Evolutionary conservation across 2,888 invertebrate genomes (phyloP).

Genomic region (Erynnis tages): DNA sequence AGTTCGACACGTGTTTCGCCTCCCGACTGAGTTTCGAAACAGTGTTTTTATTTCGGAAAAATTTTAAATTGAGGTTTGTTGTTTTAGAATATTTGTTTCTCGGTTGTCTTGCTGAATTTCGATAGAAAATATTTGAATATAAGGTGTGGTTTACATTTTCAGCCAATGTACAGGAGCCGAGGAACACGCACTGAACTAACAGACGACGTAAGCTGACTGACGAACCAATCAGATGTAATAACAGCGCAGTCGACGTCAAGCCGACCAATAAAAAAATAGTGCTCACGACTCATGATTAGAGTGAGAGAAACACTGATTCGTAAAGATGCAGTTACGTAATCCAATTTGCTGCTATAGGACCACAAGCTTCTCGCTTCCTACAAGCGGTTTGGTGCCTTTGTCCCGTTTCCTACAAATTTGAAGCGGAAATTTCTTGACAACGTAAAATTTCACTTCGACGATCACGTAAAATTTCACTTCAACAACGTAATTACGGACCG

Average conservation of each 20-base stretch:
- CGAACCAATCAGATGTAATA: too few relatives aligned
- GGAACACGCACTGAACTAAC: too few relatives aligned
- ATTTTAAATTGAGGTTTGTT: slow-evolving; percentile 2
- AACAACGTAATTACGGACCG: slow-evolving; percentile 57
- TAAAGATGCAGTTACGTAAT: slow-evolving; percentile 49
- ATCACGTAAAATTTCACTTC: slow-evolving; percentile 38
- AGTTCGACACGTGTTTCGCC: slow-evolving; percentile 14
- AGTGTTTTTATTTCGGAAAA: slow-evolving; percentile 9
- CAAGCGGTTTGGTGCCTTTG: slow-evolving; percentile 31
- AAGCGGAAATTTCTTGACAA: slow-evolving; percentile 57
- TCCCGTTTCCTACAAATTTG: too few relatives aligned
- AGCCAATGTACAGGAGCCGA: too few relatives aligned
- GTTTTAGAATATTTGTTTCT: not conserved
- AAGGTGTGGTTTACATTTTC: too few relatives aligned
- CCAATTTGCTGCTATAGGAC: slow-evolving; percentile 55
- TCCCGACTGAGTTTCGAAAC: not conserved
- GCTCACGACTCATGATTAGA: too few relatives aligned
- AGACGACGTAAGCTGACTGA: too few relatives aligned
- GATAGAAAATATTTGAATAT: too few relatives aligned
- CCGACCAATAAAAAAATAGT: too few relatives aligned
- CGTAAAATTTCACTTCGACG: slow-evolving; percentile 37
- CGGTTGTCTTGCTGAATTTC: too few relatives aligned
- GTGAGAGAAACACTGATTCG: slow-evolving; percentile 30
- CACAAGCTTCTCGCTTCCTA: slow-evolving; percentile 37
- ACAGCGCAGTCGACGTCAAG: too few relatives aligned